A percentile compares a stretch with the other conserved stretches of the same genome.
These are phyloP conservation scores for Amphipoea oculea DNA, from an alignment of 2,888 invertebrate species.

Conservation along the genomic window DNA sequence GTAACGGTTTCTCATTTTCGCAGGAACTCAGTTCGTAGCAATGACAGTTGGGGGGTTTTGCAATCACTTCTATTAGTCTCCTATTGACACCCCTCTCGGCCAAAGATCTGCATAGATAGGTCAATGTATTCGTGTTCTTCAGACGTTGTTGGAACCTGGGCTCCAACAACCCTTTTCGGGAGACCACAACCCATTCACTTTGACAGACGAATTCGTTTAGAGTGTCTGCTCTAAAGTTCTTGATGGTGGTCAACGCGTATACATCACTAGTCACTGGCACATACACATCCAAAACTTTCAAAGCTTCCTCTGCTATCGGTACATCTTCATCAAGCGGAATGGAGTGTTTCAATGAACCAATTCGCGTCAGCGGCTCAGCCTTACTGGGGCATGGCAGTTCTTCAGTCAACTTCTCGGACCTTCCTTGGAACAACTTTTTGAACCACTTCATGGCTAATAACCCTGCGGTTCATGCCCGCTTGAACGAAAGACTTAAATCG, in stretches of 20 bases:
- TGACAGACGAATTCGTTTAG: conserved; percentile 81
- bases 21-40: conserved; percentile 74
- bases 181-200: conserved; percentile 85
- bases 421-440: conserved; percentile 92
- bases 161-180: conserved; percentile 77
- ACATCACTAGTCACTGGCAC: conserved; percentile 73
- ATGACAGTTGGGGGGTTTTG: conserved; percentile 81
- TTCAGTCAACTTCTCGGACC: conserved; percentile 85
- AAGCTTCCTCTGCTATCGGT: conserved; percentile 63
- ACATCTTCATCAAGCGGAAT: conserved; percentile 53
- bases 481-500: conserved; percentile 91
- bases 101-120: conserved; percentile 77
- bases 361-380: conserved; percentile 65
- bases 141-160: conserved; percentile 82
- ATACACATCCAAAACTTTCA: conserved; percentile 64
- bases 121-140: conserved; percentile 75
- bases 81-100: conserved; percentile 71
- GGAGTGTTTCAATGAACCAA: conserved; percentile 69
- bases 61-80: conserved; percentile 74
- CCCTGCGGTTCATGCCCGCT: conserved; percentile 91
- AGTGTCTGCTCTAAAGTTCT: conserved; percentile 81
- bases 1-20: conserved; percentile 65
- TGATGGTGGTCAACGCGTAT: conserved; percentile 83
- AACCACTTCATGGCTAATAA: conserved; percentile 92
- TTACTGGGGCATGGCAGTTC: conserved; percentile 62